Evolutionary conservation across 2,888 invertebrate species (phyloP), one percentile per base, ranked within the genome.

Genomic region (Malthinus flaveolus): DNA sequence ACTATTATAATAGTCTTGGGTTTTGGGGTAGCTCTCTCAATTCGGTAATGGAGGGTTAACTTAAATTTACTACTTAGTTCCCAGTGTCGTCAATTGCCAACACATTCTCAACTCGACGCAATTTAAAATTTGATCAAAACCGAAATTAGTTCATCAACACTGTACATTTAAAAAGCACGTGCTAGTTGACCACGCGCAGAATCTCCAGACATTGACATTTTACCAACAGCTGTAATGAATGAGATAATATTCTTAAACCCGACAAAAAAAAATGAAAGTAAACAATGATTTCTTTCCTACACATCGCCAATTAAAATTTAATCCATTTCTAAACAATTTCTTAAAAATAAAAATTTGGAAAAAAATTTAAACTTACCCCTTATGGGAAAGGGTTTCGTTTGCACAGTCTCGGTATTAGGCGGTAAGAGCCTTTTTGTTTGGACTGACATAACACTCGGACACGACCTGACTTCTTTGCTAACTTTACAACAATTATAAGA

Each of bases 321-420:
- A 39, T 11, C 39, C 1, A 36, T 12, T 7, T 12, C 12, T 4
- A 36, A 11, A n/a, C 23, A 12, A 7, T 1, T 11, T 11, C 4
- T 50, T 11, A 2, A 11, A 39, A 33, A 5, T 6, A 12, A 11
- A 8, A 50, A 45, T 33, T 13, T n/a, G 34, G 12, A 10, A 32
- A 12, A 37, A 31, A 42, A 56, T 46, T 45, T 10, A 8, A 4
- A 68, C 79, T 80, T 81, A 91, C 91, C 90, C 83, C 92, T 84
- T 67, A 93, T 89, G 32, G 93, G 93, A 79, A 93, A 93, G 59
- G 93, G 93, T 81, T 93, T 93, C 39, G 93, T 93, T 84, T 91
- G 90, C 49, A 93, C 90, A 44, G 93, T 93, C 75, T 91, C 92
- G 59, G 90, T 87, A 7, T 89, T 90, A 49, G 91, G 91, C 59